These are phyloP conservation scores for Phaonia tiefii DNA, from an alignment of 2,888 invertebrate genomes.

Conservation along the genomic window DNA sequence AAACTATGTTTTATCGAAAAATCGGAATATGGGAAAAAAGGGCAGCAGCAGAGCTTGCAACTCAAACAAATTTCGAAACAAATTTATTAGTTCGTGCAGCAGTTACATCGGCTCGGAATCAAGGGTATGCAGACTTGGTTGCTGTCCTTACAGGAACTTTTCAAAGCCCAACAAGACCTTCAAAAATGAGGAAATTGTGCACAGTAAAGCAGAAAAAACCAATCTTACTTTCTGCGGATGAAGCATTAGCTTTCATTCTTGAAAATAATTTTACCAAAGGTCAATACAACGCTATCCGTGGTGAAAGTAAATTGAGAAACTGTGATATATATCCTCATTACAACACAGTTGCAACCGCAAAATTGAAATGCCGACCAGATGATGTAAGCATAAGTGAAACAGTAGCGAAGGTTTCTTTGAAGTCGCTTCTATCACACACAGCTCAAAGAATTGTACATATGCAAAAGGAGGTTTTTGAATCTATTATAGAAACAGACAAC, in stretches of 20 bases:
- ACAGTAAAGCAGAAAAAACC: not conserved
- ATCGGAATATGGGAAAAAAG: too few species aligned
- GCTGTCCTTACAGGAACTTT: slow-evolving; percentile 25
- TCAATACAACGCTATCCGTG: too few species aligned
- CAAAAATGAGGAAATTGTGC: slow-evolving; percentile 23
- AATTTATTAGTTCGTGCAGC: too few species aligned
- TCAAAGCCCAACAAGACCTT: slow-evolving; percentile 39
- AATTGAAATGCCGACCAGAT: slow-evolving; percentile 37
- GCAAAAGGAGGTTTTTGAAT: slow-evolving; percentile 12
- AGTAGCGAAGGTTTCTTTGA: not conserved
- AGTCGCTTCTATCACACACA: slow-evolving; percentile 11
- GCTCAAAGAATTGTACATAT: slow-evolving; percentile 22
- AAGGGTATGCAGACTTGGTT: slow-evolving; percentile 15
- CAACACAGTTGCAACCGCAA: too few species aligned
- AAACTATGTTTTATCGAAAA: too few species aligned
- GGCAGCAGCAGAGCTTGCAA: not conserved
- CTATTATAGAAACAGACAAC: slow-evolving; percentile 4
- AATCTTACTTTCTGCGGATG: too few species aligned
- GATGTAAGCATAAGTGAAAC: too few species aligned
- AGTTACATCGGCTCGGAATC: slow-evolving; percentile 35
- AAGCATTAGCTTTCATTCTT: too few species aligned
- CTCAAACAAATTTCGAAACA: not conserved
- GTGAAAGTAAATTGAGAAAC: too few species aligned
- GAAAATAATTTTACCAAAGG: too few species aligned
- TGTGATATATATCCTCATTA: too few species aligned